Base-by-base conservation (phyloP, 37 sponge, comb jelly and placozoan species). In the Theonella swinhoei region DNA sequence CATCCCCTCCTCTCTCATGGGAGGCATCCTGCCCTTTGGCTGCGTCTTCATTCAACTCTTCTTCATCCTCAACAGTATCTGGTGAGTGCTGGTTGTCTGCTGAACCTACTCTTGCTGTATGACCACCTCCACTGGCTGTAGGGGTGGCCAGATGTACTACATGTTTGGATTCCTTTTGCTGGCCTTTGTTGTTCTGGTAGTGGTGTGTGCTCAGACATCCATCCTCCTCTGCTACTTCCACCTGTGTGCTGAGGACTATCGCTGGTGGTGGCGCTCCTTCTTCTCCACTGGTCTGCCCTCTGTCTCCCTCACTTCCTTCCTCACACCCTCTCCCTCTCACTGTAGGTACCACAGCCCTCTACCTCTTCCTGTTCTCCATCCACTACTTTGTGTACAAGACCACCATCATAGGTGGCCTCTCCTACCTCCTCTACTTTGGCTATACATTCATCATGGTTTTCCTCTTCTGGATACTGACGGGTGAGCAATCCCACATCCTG, bases 231-330 rank as follows among this genome's bases (percentile, higher is more conserved):
- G 94, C 82, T 99, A 99, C 87, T 99, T 99, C 92, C 99, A 99
- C 72, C 97, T 99, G 60, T 96, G 99, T 78, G 72, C 94, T 0
- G 99, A 98, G 94, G 97, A 99, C 88, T 99, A 99, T 54, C 90
- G 95, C 71, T 99, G 99, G 99, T 97, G 98, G 97, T 99, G 99
- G 99, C 62, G 99, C 66, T 92, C 99, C 36, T 99, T 96, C 89
- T 90, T 97, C 64, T 90, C 94, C 77, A 88, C 92, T 34, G 95
- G 92, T 39, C 7, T 14, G 14, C 54, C 11, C 14, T 14, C 54
- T 47, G 7, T 47, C 54, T 47, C 54, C 14, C 54, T 47, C 14
- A 7, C 54, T 47, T 14, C 54, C 54, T 47, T 14, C 54, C 14
- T 14, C 54, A 17, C 54, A 7, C 14, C 54, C 54, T 80, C 77